Conservation (phyloP, 2,797 vertebrate species). For the Trachops cirrhosus region DNA sequence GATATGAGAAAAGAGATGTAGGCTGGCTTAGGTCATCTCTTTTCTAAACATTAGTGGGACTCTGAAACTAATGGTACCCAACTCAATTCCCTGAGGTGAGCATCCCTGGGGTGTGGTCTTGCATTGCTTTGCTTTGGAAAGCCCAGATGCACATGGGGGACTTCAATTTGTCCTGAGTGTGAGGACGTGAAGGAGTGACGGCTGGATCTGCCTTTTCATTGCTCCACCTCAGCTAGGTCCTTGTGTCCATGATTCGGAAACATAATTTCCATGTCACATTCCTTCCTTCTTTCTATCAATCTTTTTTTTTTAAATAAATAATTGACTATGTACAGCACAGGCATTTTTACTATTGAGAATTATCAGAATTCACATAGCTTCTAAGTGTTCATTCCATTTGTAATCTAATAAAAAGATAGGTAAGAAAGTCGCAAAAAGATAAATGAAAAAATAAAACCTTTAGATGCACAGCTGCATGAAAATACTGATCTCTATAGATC, state of each 20-base stretch:
- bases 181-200: not conserved
- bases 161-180: not conserved
- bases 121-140: not conserved
- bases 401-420: not conserved
- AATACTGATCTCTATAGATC: not conserved
- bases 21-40: not conserved
- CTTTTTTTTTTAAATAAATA: not conserved
- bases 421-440: not conserved
- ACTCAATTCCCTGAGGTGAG: not conserved
- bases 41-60: not conserved
- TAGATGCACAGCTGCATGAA: not conserved
- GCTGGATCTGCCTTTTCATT: not conserved
- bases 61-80: not conserved
- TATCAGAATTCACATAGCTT: not conserved
- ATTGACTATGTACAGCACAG: not conserved
- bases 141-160: not conserved
- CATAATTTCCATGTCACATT: not conserved
- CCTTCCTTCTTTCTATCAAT: not conserved
- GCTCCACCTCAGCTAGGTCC: not conserved
- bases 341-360: no score
- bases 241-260: not conserved
- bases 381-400: not conserved
- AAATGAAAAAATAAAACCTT: not conserved
- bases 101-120: not conserved
- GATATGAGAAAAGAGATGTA: no score